Evolutionary conservation across 2,113 vertebrate genomes (phyloP).

Genomic region (Istiophorus platypterus): DNA sequence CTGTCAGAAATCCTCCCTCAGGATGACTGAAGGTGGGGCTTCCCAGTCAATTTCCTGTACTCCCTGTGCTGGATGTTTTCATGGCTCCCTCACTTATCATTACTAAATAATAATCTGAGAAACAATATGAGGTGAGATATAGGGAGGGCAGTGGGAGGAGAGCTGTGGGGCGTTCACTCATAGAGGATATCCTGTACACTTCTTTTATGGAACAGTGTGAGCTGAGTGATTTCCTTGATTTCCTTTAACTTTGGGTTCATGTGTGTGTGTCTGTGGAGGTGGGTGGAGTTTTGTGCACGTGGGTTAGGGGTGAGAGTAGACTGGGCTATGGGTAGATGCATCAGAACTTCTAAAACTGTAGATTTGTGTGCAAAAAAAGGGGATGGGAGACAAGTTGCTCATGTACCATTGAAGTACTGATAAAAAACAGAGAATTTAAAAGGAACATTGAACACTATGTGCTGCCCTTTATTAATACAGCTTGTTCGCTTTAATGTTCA

Average conservation of each 20-base stretch:
- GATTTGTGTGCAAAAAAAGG: background rate
- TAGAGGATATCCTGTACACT: constrained; percentile 81
- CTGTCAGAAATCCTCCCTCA: constrained; percentile 58
- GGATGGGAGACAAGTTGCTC: background rate
- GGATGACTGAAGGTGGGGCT: constrained; percentile 59
- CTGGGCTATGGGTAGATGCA: background rate
- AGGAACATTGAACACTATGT: background rate
- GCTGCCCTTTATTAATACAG: background rate
- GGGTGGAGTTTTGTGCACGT: constrained; percentile 22
- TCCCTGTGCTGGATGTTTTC: constrained; percentile 40
- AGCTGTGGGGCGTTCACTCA: constrained; percentile 69
- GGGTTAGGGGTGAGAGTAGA: constrained; percentile 21
- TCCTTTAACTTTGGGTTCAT: constrained; percentile 48
- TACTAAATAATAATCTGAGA: constrained; percentile 58
- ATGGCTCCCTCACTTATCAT: constrained; percentile 61
- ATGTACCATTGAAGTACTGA: background rate
- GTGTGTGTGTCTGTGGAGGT: constrained; percentile 41
- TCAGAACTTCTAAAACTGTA: constrained; percentile 9
- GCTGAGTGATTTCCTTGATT: constrained; percentile 64
- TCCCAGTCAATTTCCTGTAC: constrained; percentile 64
- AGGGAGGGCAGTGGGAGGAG: constrained; percentile 49
- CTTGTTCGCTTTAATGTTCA: background rate
- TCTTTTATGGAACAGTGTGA: constrained; percentile 72
- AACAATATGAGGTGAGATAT: constrained; percentile 72
- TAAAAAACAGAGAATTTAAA: constrained; percentile 18